These are phyloP conservation scores for Barnardius zonarius DNA, from an alignment of 2,113 vertebrate species.

Conservation along the genomic window DNA sequence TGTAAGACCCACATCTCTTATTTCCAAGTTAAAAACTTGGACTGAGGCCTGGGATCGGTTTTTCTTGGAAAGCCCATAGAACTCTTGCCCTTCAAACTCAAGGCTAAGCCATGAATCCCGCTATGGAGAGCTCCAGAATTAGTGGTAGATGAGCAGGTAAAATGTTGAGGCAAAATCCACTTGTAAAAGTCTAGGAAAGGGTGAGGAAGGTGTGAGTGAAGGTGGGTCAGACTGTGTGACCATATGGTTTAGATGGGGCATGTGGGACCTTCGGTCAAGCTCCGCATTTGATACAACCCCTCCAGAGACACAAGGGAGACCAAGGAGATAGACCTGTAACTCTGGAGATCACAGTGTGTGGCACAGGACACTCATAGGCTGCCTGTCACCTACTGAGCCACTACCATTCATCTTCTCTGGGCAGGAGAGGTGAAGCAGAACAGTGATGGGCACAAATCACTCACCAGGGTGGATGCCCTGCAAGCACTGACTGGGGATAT, in stretches of 20 bases:
- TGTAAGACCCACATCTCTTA: not conserved
- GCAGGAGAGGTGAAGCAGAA: not conserved
- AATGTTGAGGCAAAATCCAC: not conserved
- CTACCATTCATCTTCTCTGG: too few relatives aligned
- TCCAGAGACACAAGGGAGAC: not conserved
- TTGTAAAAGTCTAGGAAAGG: not conserved
- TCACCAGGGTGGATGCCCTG: not conserved
- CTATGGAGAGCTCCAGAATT: not conserved
- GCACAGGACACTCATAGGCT: not conserved
- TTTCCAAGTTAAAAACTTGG: not conserved
- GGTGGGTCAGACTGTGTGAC: not conserved
- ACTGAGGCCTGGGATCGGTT: not conserved
- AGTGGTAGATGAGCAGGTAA: not conserved
- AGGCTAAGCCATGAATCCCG: not conserved
- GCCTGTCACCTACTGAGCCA: not conserved
- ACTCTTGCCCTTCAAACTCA: not conserved
- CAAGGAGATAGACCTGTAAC: not conserved
- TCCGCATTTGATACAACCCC: accelerated
- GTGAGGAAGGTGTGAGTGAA: not conserved
- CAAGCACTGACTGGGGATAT: not conserved
- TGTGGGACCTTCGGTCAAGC: not conserved
- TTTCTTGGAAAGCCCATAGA: not conserved
- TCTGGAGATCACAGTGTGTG: not conserved
- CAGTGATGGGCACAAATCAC: too few relatives aligned
- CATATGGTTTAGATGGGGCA: not conserved